A percentile compares a stretch with the other conserved stretches of the same genome.
Conservation (phyloP, 2,113 vertebrate genomes). For the Brachirus orientalis region DNA sequence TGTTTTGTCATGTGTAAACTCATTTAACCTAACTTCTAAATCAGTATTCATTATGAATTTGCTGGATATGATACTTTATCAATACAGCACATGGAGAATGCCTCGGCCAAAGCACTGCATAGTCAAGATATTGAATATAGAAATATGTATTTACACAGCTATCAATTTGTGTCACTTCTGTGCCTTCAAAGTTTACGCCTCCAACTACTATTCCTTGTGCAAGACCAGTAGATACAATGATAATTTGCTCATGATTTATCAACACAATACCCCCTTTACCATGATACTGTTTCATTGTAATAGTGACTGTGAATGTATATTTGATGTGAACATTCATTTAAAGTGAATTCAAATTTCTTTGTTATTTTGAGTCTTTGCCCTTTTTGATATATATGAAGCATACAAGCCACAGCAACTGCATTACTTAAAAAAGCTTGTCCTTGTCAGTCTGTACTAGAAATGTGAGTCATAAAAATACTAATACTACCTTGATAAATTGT, state of each 20-base stretch:
- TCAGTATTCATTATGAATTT: conserved; percentile 15
- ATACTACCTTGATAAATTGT: conserved; percentile 36
- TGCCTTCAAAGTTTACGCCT: conserved; percentile 11
- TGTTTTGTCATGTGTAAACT: conserved; percentile 15
- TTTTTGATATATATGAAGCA: conserved; percentile 64
- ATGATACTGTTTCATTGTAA: conserved; percentile 23
- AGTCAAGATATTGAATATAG: conserved; percentile 11
- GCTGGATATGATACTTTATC: conserved; percentile 9
- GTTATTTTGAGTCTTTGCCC: conserved; percentile 46
- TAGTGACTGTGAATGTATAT: conserved; percentile 17
- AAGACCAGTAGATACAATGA: conserved; percentile 36
- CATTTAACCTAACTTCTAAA: conserved; percentile 6
- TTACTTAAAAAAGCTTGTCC: conserved; percentile 63
- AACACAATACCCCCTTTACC: conserved; percentile 11
- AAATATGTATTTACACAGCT: conserved; percentile 40
- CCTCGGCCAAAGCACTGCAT: conserved; percentile 21
- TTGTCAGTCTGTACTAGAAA: conserved; percentile 60
- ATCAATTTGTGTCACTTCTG: conserved; percentile 22
- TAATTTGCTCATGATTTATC: conserved; percentile 18
- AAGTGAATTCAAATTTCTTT: conserved; percentile 64
- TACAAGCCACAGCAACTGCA: conserved; percentile 58
- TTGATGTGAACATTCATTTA: conserved; percentile 37
- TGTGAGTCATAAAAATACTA: conserved; percentile 43
- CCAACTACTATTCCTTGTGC: conserved; percentile 33
- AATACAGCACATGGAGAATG: conserved; percentile 13